A percentile compares a stretch with the other conserved stretches of the same genome.
phyloP scores from a whole-genome alignment of 2,113 vertebrate genomes.

The Cololabis saira region DNA sequence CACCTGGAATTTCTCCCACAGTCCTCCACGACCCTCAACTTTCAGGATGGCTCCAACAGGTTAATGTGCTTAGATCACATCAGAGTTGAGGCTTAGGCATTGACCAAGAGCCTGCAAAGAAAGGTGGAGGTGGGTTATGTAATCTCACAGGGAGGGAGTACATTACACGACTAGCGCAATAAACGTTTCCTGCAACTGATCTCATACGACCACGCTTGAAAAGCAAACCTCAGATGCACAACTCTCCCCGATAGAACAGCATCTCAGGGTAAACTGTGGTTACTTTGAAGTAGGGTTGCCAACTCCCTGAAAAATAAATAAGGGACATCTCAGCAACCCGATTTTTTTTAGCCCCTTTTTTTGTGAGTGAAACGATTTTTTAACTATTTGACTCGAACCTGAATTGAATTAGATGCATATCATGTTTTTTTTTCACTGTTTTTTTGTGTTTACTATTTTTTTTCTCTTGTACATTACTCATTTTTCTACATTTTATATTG shows the following conservation, averaged over 20 bases:
- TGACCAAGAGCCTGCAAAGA: constrained; percentile 55
- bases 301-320: no score
- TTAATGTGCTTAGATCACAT: constrained; percentile 53
- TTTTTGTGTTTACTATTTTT: no score
- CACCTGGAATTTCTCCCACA: constrained; percentile 30
- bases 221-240: constrained; percentile 6
- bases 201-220: background rate
- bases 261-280: constrained; percentile 46
- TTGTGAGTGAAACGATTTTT: no score
- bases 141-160: constrained; percentile 50
- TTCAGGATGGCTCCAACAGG: constrained; percentile 41
- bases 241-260: constrained; percentile 8
- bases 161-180: constrained; percentile 15
- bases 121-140: constrained; percentile 72
- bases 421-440: no score
- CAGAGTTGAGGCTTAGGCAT: constrained; percentile 38
- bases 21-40: constrained; percentile 34
- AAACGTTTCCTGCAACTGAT: constrained; percentile 10
- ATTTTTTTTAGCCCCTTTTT: no score
- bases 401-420: no score
- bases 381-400: no score
- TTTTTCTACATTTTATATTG: no score
- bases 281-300: constrained; percentile 68
- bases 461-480: no score
- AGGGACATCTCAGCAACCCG: no score